phyloP scores from a whole-genome alignment of 2,888 invertebrate genomes.

The Belgica antarctica region DNA sequence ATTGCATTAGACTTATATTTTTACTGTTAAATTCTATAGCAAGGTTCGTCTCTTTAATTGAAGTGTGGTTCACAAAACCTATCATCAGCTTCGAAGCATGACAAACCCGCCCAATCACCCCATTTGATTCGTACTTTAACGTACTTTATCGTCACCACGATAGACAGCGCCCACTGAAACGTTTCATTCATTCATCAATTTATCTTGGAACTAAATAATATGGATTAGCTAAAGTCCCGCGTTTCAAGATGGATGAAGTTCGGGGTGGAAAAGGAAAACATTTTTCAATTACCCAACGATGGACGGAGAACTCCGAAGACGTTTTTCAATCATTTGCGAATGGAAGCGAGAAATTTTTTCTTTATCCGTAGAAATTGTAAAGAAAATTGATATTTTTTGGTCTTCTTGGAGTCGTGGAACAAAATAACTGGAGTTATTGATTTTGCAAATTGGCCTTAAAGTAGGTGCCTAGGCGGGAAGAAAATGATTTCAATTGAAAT shows the following conservation, averaged over 20 bases:
- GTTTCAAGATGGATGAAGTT: neutral
- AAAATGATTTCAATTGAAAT: slow-evolving; percentile 15
- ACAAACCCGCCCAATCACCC: no score
- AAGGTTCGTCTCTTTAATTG: no score
- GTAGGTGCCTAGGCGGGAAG: slow-evolving; percentile 5
- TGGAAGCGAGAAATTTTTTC: neutral
- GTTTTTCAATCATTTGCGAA: neutral
- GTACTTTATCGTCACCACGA: no score
- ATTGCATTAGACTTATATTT: no score
- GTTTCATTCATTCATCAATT: slow-evolving; percentile 40
- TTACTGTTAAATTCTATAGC: no score
- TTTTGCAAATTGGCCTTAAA: slow-evolving; percentile 9
- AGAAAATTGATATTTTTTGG: slow-evolving; percentile 28
- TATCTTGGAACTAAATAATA: slow-evolving; percentile 24
- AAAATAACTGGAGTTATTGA: neutral
- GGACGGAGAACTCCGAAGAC: neutral
- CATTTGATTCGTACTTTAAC: no score
- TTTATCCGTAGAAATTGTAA: no score
- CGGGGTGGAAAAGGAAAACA: neutral
- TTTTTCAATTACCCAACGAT: slow-evolving; percentile 12
- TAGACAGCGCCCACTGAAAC: neutral
- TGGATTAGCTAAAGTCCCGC: slow-evolving; percentile 4
- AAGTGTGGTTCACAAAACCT: no score
- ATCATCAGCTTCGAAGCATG: no score
- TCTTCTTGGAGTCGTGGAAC: slow-evolving; percentile 1